Base-by-base conservation (phyloP, 23 tunicate species). In the Ascidia mentula region DNA sequence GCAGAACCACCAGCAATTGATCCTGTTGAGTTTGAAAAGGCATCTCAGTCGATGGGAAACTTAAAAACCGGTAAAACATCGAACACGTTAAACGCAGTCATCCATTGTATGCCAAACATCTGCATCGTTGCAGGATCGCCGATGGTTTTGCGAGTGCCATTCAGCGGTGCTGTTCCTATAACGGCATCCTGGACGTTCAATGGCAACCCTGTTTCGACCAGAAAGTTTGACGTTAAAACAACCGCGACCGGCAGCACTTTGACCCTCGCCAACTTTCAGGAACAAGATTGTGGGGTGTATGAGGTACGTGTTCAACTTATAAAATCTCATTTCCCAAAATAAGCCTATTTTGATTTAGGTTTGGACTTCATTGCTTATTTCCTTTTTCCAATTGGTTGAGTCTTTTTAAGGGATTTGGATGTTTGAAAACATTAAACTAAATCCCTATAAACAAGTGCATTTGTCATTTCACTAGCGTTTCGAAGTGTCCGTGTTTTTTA, bases 1-100 rank as follows among this genome's bases (percentile, higher is more conserved):
- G 18, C 73, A 93, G 98, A 93, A 60, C 98, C 98, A 8, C 98
- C 98, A 7, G 45, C 98, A 1, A 85, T 93, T 45, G 90, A 93
- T 60, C 77, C 89, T 22, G 89, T 39, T 8, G 90, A 93, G 74
- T 93, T 93, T 75, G 89, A 93, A 75, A 82, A 84, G 69, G 80
- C 82, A 60, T 86, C 88, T 12, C 72, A 93, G 39, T 59, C 82
- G 15, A n/a, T 93, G 18, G 79, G 78, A 18, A 81, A 82, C 30
- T 59, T 93, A 6, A 76, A 77, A 59, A 80, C 81, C 30, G 93
- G 93, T 88, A 46, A 32, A 53, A 6, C 4, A 53, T 53, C 13
- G 7, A 3, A 9, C 7, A 20, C 24, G 65, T 42, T 42, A 42
- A 42, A 42, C 12, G 15, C 53, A 42, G 15, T 42, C 15, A 42